phyloP scores from a whole-genome alignment of 2,113 vertebrate genomes.

The Marmota monax region DNA sequence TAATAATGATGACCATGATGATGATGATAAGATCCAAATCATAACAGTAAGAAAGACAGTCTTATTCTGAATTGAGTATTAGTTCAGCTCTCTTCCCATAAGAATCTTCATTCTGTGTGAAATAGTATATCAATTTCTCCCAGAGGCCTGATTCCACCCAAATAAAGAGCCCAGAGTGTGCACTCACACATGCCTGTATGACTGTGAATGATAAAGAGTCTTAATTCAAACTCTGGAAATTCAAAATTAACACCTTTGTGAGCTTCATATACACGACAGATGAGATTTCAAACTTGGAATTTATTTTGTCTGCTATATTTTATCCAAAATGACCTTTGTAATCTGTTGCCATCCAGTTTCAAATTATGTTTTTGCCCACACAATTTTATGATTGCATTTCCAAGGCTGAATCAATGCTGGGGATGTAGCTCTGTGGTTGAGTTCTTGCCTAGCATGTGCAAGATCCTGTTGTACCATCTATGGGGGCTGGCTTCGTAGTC shows the following conservation, averaged over 20 bases:
- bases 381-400: background rate
- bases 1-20: no score
- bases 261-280: background rate
- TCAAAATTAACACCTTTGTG: background rate
- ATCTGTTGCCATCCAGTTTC: background rate
- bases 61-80: background rate
- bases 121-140: background rate
- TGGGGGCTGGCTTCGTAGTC: no score
- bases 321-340: background rate
- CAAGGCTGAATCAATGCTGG: background rate
- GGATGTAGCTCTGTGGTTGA: no score
- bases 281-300: background rate
- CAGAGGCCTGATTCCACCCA: background rate
- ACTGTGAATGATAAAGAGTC: background rate
- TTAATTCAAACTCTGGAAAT: background rate
- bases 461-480: no score
- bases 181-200: no score
- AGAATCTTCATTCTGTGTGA: background rate
- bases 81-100: background rate
- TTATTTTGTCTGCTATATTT: background rate
- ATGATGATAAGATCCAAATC: no score
- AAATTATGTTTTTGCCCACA: background rate
- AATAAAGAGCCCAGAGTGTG: background rate
- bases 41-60: no score
- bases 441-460: no score